Evolutionary conservation across 2,888 invertebrate species (phyloP).

Genomic region (Orthosia gracilis): DNA sequence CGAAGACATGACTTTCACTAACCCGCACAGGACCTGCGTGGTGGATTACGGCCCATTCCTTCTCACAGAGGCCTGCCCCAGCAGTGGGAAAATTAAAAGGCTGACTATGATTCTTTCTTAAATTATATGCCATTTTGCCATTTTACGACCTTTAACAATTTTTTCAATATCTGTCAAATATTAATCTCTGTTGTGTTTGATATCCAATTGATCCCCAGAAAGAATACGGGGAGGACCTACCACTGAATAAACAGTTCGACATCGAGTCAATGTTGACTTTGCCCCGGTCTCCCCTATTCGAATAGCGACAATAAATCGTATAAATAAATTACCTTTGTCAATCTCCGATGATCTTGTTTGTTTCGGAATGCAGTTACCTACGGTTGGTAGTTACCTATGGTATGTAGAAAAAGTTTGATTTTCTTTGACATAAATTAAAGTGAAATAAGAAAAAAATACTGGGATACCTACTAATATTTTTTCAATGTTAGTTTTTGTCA

Average conservation of each 20-base stretch:
- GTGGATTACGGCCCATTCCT: no score
- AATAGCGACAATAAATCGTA: constrained; percentile 84
- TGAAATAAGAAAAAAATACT: neutral
- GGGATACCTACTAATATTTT: no score
- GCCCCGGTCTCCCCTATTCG: constrained; percentile 75
- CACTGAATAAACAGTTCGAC: constrained; percentile 87
- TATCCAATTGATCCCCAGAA: constrained; percentile 64
- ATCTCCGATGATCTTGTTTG: constrained; percentile 84
- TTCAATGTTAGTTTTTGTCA: no score
- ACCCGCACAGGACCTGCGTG: no score
- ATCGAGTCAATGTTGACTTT: constrained; percentile 87
- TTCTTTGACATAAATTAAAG: neutral
- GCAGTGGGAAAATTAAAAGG: no score
- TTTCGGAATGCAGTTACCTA: constrained; percentile 49
- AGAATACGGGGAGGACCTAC: constrained; percentile 73
- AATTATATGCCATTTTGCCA: no score
- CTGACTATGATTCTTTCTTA: no score
- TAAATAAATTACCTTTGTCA: constrained; percentile 89
- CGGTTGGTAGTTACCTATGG: neutral
- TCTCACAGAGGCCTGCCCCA: no score
- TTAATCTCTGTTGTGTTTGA: constrained; percentile 45
- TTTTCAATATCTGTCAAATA: constrained; percentile 38
- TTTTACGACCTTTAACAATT: constrained; percentile 3
- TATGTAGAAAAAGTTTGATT: neutral
- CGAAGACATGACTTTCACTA: no score